Conservation (phyloP, 2,888 invertebrate species). For the Eilema depressum region DNA sequence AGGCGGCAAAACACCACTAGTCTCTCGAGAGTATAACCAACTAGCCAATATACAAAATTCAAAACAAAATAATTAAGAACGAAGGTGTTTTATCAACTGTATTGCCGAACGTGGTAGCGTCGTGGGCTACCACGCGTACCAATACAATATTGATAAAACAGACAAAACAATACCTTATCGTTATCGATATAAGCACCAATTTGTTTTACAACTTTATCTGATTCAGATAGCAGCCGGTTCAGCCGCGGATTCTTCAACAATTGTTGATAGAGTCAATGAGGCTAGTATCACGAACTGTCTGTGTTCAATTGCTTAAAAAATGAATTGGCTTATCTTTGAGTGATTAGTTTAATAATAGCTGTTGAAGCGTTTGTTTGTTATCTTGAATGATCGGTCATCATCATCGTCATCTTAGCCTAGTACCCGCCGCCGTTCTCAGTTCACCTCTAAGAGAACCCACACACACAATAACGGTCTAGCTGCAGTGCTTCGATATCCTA, state of each 20-base stretch:
- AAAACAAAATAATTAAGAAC: background rate
- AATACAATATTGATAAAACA: background rate
- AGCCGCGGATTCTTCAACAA: background rate
- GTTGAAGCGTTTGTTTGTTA: background rate
- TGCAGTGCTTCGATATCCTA: too few relatives aligned
- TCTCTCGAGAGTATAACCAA: too few relatives aligned
- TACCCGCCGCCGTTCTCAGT: too few relatives aligned
- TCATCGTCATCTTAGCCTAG: background rate
- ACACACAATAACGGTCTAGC: too few relatives aligned
- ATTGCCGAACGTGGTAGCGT: background rate
- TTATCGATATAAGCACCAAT: background rate
- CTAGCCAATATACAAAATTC: background rate
- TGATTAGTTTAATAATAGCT: background rate
- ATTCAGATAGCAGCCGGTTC: background rate
- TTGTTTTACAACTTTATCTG: slow-evolving; percentile 6
- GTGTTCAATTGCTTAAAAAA: background rate
- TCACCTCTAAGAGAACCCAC: too few relatives aligned
- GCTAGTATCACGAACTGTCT: slow-evolving; percentile 5
- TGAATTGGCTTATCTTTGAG: background rate
- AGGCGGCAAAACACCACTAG: too few relatives aligned
- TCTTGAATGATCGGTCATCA: background rate
- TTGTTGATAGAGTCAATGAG: slow-evolving; percentile 3
- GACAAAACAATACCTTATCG: slow-evolving; percentile 6
- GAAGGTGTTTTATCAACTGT: background rate
- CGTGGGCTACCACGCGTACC: background rate